These are phyloP conservation scores for Tholera decimalis DNA, from an alignment of 2,888 invertebrate species.

Conservation along the genomic window DNA sequence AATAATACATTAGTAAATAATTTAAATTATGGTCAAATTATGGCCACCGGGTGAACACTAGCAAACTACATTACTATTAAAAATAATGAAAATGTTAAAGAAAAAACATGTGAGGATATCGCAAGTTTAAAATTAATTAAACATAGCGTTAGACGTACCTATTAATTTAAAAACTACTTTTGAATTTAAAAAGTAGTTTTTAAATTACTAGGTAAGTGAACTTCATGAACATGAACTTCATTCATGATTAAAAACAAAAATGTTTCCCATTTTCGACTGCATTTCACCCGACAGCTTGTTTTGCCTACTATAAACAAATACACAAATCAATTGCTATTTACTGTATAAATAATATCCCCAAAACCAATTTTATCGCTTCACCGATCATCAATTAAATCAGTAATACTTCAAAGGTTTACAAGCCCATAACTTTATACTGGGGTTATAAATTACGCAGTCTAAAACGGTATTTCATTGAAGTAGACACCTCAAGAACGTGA, in stretches of 20 bases:
- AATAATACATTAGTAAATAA: too few species aligned
- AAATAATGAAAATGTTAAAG: too few species aligned
- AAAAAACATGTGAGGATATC: too few species aligned
- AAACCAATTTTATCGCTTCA: constrained; percentile 40
- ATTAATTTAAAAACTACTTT: too few species aligned
- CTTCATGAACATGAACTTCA: too few species aligned
- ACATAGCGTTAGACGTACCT: too few species aligned
- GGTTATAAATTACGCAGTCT: constrained; percentile 54
- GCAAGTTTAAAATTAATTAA: too few species aligned
- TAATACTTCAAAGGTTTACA: constrained; percentile 34
- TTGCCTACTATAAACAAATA: neutral
- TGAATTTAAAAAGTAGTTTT: too few species aligned
- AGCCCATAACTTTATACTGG: constrained; percentile 23
- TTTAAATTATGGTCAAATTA: too few species aligned
- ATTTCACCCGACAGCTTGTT: neutral
- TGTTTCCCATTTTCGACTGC: neutral
- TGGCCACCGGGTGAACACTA: too few species aligned
- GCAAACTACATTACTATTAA: too few species aligned
- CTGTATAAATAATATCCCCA: constrained; percentile 22
- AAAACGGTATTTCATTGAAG: constrained; percentile 59
- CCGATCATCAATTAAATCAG: constrained; percentile 50
- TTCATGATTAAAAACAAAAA: neutral
- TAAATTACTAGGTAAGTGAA: too few species aligned
- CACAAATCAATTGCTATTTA: constrained; percentile 32
- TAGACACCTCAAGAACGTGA: constrained; percentile 46